These are phyloP conservation scores for Morone saxatilis DNA, from an alignment of 2,113 vertebrate species.

Conservation along the genomic window DNA sequence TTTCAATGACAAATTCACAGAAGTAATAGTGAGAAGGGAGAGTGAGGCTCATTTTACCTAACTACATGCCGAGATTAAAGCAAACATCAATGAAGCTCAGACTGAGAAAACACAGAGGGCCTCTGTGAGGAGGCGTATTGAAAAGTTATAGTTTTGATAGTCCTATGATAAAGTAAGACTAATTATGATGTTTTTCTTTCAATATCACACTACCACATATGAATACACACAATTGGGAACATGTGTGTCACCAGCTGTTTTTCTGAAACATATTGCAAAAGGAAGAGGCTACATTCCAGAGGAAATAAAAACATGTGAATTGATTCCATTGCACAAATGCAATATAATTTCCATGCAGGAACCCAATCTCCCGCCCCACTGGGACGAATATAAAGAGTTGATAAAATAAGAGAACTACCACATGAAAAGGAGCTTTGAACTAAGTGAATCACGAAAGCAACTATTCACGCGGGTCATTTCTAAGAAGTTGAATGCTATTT, in stretches of 20 bases:
- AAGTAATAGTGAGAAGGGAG: not conserved
- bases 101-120: not conserved
- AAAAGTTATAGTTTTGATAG: not conserved
- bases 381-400: slow-evolving; percentile 37
- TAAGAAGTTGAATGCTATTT: slow-evolving; percentile 53
- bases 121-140: not conserved
- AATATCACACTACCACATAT: not conserved
- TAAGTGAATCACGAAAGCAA: slow-evolving; percentile 66
- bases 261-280: slow-evolving; percentile 28
- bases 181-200: slow-evolving; percentile 22
- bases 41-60: not conserved
- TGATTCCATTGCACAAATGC: slow-evolving; percentile 37
- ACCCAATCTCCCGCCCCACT: slow-evolving; percentile 30
- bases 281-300: slow-evolving; percentile 31
- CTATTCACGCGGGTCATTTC: slow-evolving; percentile 55
- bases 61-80: slow-evolving; percentile 2
- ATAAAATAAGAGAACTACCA: slow-evolving; percentile 57
- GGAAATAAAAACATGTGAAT: slow-evolving; percentile 41
- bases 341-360: slow-evolving; percentile 53
- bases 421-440: slow-evolving; percentile 70
- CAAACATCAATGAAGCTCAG: not conserved
- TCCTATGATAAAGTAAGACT: not conserved
- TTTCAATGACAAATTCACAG: slow-evolving; percentile 10
- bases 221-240: not conserved
- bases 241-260: slow-evolving; percentile 48